phyloP scores from a whole-genome alignment of 2,888 invertebrate species.

The Xestobium rufovillosum region DNA sequence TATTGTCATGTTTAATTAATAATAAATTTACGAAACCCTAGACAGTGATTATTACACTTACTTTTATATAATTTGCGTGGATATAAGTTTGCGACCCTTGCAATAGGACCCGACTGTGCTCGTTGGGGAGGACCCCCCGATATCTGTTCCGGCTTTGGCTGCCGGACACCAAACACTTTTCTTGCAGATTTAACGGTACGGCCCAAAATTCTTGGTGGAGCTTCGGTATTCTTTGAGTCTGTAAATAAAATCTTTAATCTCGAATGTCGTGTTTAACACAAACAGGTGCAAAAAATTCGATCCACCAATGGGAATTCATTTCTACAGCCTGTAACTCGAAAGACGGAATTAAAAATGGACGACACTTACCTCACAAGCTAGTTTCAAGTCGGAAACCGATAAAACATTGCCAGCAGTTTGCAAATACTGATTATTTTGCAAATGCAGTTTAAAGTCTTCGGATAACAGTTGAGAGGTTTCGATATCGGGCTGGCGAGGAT shows the following conservation, averaged over 20 bases:
- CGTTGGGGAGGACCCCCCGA: conserved; percentile 82
- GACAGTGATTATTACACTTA: too few species aligned
- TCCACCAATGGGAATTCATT: neutral
- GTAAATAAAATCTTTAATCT: conserved; percentile 24
- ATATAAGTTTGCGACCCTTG: conserved; percentile 69
- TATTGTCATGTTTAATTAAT: too few species aligned
- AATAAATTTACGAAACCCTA: too few species aligned
- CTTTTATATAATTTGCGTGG: conserved; percentile 91
- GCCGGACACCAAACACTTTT: conserved; percentile 81
- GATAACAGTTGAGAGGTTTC: conserved; percentile 59
- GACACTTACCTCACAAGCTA: conserved; percentile 35
- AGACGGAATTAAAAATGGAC: conserved; percentile 5
- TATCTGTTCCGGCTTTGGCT: conserved; percentile 87
- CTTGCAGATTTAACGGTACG: conserved; percentile 85
- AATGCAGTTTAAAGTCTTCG: conserved; percentile 62
- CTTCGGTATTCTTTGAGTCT: conserved; percentile 55
- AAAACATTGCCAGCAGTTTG: conserved; percentile 63
- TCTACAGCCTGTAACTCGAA: neutral
- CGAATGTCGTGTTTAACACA: neutral
- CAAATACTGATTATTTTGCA: conserved; percentile 65
- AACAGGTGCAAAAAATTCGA: neutral
- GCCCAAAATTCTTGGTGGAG: conserved; percentile 92
- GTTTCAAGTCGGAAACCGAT: conserved; percentile 52
- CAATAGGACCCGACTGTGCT: conserved; percentile 75
- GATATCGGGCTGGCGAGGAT: conserved; percentile 43